These are phyloP conservation scores for Lycorma delicatula DNA, from an alignment of 1,140 invertebrate species.

Conservation along the genomic window DNA sequence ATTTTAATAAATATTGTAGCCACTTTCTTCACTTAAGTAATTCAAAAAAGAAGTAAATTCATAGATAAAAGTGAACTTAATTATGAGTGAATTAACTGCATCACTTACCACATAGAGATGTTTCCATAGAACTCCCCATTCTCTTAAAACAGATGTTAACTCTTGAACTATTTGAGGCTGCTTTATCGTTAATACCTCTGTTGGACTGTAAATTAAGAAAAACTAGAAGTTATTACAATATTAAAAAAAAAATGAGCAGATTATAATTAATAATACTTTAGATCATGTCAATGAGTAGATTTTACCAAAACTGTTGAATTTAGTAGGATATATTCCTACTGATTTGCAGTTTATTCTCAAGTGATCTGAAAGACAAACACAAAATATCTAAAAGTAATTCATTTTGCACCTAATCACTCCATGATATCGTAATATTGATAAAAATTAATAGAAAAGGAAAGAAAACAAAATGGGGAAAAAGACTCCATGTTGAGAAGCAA, in stretches of 20 bases:
- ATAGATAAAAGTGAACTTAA: too few species aligned
- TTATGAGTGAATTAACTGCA: not conserved
- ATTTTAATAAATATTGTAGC: too few species aligned
- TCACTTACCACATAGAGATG: constrained; percentile 68
- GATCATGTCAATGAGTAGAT: not conserved
- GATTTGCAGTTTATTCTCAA: not conserved
- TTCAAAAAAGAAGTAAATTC: too few species aligned
- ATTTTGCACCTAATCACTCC: too few species aligned
- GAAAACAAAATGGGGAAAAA: too few species aligned
- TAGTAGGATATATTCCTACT: not conserved
- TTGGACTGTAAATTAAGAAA: constrained; percentile 33
- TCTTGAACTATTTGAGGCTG: constrained; percentile 61
- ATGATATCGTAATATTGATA: too few species aligned
- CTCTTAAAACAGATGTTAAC: constrained; percentile 78
- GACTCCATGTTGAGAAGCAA: too few species aligned
- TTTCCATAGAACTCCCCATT: constrained; percentile 84
- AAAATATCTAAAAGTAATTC: not conserved
- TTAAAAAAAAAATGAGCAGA: not conserved
- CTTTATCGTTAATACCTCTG: constrained; percentile 41
- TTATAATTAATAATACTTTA: not conserved
- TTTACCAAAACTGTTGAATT: not conserved
- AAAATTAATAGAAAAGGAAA: too few species aligned
- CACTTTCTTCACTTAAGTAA: too few species aligned
- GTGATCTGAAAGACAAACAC: not conserved
- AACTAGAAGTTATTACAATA: constrained; percentile 11